These are phyloP conservation scores for Hypselothyrea guttata DNA, from an alignment of 2,888 invertebrate genomes.

Conservation along the genomic window DNA sequence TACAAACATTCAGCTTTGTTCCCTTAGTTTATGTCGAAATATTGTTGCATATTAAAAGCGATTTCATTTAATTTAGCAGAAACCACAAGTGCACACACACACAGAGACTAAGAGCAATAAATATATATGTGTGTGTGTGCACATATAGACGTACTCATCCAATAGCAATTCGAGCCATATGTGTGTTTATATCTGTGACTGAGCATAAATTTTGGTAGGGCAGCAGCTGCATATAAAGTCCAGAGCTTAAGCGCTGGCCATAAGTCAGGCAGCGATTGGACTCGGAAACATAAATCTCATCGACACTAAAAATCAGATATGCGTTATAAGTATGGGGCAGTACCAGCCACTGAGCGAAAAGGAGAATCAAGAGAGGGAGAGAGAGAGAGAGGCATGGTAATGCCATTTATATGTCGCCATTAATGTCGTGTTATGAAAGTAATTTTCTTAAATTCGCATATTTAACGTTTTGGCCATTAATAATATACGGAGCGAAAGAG, in stretches of 20 bases:
- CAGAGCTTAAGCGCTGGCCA: slow-evolving; percentile 60
- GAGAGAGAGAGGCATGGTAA: slow-evolving; percentile 8
- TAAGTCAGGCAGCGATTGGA: slow-evolving; percentile 54
- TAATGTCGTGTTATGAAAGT: slow-evolving; percentile 75
- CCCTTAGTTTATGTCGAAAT: background rate
- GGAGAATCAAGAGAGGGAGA: background rate
- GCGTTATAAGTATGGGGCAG: slow-evolving; percentile 33
- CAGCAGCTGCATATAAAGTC: slow-evolving; percentile 47
- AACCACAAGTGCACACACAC: slow-evolving; percentile 39
- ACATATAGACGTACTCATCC: slow-evolving; percentile 18
- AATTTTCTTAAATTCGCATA: slow-evolving; percentile 77
- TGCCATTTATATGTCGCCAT: slow-evolving; percentile 63
- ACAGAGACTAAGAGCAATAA: slow-evolving; percentile 36
- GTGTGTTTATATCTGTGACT: slow-evolving; percentile 25
- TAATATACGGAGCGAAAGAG: slow-evolving; percentile 34
- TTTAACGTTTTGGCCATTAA: slow-evolving; percentile 71
- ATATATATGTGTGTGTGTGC: slow-evolving; percentile 28
- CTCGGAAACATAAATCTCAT: slow-evolving; percentile 64
- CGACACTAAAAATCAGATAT: slow-evolving; percentile 76
- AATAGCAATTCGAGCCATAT: slow-evolving; percentile 1
- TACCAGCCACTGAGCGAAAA: slow-evolving; percentile 2
- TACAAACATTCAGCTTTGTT: too few relatives aligned
- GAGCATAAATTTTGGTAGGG: slow-evolving; percentile 43
- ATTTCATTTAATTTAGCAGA: slow-evolving; percentile 42
- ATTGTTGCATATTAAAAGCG: slow-evolving; percentile 39